phyloP scores from a whole-genome alignment of 2,113 vertebrate genomes.

The Xiphias gladius region DNA sequence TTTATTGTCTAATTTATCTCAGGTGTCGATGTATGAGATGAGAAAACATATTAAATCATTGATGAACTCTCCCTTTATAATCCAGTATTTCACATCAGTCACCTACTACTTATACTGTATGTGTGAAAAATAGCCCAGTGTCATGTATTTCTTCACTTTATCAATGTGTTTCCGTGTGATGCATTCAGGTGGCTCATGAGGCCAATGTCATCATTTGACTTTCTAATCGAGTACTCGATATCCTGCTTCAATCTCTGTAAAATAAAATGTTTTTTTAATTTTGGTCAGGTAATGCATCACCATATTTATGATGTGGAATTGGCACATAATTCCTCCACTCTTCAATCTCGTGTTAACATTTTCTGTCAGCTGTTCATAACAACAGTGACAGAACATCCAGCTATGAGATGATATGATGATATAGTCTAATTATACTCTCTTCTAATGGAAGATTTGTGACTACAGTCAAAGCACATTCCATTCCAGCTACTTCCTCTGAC shows the following conservation, averaged over 20 bases:
- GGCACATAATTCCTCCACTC: neutral
- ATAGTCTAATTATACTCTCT: conserved; percentile 56
- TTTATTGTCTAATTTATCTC: neutral
- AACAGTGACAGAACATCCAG: conserved; percentile 15
- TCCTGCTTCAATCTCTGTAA: conserved; percentile 5
- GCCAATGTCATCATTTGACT: neutral
- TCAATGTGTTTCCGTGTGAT: neutral
- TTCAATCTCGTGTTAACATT: conserved; percentile 9
- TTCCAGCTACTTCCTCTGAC: conserved; percentile 47
- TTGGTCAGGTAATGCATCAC: neutral
- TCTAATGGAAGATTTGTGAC: conserved; percentile 59
- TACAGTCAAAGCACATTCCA: conserved; percentile 46
- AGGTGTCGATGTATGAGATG: neutral
- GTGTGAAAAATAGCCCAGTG: neutral
- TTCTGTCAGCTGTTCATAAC: neutral
- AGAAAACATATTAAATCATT: conserved; percentile 26
- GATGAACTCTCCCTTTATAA: conserved; percentile 8
- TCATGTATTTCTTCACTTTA: conserved; percentile 13
- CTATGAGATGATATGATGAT: conserved; percentile 39
- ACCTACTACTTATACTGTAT: neutral
- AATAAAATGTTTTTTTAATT: neutral
- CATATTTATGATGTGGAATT: neutral
- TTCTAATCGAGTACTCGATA: conserved; percentile 13
- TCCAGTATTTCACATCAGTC: neutral
- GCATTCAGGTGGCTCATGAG: neutral